These are phyloP conservation scores for Agonopterix heracliana DNA, from an alignment of 2,888 invertebrate species.

Conservation along the genomic window DNA sequence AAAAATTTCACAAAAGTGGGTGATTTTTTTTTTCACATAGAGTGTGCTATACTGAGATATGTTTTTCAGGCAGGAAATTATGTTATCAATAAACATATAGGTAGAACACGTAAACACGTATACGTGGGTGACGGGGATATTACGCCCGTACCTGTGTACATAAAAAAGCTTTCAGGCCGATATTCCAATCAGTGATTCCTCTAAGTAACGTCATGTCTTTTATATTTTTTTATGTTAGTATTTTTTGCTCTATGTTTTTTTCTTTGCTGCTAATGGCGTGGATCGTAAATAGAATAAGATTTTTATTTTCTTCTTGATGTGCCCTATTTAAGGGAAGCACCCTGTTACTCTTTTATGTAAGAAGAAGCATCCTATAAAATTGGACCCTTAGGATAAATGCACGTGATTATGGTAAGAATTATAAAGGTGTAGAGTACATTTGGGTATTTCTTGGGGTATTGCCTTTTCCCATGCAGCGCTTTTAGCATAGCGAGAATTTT, in stretches of 20 bases:
- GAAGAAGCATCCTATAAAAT: constrained; percentile 26
- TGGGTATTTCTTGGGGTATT: constrained; percentile 7
- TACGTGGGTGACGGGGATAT: neutral
- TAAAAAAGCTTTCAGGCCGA: constrained; percentile 54
- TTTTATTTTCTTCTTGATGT: constrained; percentile 56
- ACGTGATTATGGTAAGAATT: constrained; percentile 10
- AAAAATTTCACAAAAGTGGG: too few relatives aligned
- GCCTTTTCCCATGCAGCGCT: neutral
- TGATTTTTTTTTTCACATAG: too few relatives aligned
- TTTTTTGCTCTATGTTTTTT: constrained; percentile 35
- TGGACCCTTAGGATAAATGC: constrained; percentile 28
- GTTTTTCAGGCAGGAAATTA: too few relatives aligned
- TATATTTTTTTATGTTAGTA: constrained; percentile 32
- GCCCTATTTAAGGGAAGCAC: constrained; percentile 41
- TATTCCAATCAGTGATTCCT: constrained; percentile 49
- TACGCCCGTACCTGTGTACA: constrained; percentile 41
- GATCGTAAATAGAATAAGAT: constrained; percentile 56
- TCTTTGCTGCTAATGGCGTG: constrained; percentile 47
- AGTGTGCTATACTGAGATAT: too few relatives aligned
- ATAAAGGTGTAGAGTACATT: constrained; percentile 30
- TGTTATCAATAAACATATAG: neutral
- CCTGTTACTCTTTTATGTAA: constrained; percentile 31
- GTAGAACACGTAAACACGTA: neutral
- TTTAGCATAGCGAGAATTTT: too few relatives aligned
- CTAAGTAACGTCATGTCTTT: constrained; percentile 44